Evolutionary conservation across 2,888 invertebrate species (phyloP).

Genomic region (Ochropleura leucogaster): DNA sequence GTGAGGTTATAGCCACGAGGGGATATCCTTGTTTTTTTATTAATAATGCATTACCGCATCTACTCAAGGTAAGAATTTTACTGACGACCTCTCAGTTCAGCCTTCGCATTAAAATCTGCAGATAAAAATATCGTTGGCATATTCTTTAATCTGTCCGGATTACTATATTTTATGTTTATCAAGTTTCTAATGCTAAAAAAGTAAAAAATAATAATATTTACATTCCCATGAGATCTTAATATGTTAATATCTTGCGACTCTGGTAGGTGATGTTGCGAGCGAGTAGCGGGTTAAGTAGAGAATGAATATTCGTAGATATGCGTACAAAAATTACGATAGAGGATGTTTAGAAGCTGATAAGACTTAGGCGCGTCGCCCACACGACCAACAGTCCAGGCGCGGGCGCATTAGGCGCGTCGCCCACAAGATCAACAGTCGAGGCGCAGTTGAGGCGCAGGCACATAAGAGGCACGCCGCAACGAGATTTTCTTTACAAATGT

Average conservation of each 20-base stretch:
- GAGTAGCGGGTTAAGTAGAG: constrained; percentile 17
- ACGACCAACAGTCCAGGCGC: no score
- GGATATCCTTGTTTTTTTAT: not conserved
- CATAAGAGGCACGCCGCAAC: no score
- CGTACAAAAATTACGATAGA: not conserved
- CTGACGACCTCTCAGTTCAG: not conserved
- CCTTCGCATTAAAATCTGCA: constrained; percentile 13
- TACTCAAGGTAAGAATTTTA: not conserved
- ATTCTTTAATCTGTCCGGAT: constrained; percentile 3
- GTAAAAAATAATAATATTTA: constrained; percentile 27
- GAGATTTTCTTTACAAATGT: no score
- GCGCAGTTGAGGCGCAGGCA: no score
- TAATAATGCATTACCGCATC: no score
- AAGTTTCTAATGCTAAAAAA: constrained; percentile 44
- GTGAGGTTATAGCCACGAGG: not conserved
- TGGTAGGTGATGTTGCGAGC: not conserved
- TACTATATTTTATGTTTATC: not conserved
- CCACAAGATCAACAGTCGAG: no score
- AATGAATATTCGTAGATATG: not conserved
- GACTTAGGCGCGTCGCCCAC: no score
- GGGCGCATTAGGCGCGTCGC: no score
- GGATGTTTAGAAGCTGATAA: not conserved
- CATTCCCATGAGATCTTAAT: constrained; percentile 50
- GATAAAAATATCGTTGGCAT: not conserved
- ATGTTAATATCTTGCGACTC: constrained; percentile 10